A percentile compares a stretch with the other conserved stretches of the same genome.
Evolutionary conservation across 2,113 vertebrate species (phyloP).

Genomic region (Heterotis niloticus): DNA sequence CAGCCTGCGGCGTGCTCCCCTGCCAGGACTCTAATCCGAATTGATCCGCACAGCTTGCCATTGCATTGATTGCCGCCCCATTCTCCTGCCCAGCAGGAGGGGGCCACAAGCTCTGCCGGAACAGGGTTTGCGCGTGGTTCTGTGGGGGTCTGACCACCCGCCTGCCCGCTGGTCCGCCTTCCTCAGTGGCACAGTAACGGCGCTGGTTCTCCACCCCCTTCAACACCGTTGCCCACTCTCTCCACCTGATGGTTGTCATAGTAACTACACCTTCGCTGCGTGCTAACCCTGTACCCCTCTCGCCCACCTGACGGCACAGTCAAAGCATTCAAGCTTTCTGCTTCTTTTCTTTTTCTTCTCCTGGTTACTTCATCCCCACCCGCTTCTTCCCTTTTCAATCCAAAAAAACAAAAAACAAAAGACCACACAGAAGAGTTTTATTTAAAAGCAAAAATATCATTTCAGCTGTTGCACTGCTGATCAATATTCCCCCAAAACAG

Average conservation of each 20-base stretch:
- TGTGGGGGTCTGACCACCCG: not conserved
- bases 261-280: conserved; percentile 1
- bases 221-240: not conserved
- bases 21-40: conserved; percentile 36
- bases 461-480: not conserved
- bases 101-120: not conserved
- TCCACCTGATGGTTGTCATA: conserved; percentile 20
- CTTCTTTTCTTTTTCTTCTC: not conserved
- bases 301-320: not conserved
- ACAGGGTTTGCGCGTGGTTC: not conserved
- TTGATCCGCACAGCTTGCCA: conserved; percentile 37
- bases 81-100: not conserved
- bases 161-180: not conserved
- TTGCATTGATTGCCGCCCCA: conserved; percentile 34
- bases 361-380: not conserved
- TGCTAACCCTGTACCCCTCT: not conserved
- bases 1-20: conserved; percentile 12
- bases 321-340: not conserved
- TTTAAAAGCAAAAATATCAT: not conserved
- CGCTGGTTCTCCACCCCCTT: not conserved
- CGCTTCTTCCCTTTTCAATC: not conserved
- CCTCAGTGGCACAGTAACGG: not conserved
- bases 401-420: not conserved
- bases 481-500: not conserved
- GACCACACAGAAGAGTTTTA: not conserved